These are phyloP conservation scores for Lasiurus cinereus DNA, from an alignment of 2,113 vertebrate species.

Conservation along the genomic window DNA sequence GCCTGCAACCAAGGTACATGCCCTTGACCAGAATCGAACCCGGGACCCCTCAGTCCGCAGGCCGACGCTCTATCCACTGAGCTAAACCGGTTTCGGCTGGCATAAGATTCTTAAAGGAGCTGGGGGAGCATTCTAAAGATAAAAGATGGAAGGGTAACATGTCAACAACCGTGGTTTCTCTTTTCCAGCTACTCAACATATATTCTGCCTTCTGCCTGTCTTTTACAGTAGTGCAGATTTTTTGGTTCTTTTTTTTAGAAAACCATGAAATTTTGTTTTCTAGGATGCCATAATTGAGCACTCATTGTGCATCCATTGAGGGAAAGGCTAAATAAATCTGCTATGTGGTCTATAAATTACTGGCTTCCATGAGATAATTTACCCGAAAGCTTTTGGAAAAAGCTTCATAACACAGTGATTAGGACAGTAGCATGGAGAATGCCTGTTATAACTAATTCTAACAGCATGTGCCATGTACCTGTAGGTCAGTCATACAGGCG, in stretches of 20 bases:
- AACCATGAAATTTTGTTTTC: neutral
- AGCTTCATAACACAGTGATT: neutral
- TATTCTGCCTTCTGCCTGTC: neutral
- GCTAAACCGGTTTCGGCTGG: no score
- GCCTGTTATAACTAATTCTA: neutral
- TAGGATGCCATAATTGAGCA: neutral
- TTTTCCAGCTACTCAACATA: neutral
- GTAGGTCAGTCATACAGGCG: neutral
- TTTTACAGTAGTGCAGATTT: neutral
- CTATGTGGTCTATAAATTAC: neutral
- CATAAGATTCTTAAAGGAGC: neutral
- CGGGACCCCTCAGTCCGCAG: no score
- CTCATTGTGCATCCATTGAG: neutral
- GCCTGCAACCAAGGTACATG: no score
- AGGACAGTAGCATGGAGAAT: neutral
- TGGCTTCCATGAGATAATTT: constrained; percentile 16
- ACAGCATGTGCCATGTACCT: neutral
- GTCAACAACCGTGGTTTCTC: neutral
- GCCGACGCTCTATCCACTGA: no score
- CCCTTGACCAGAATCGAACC: no score
- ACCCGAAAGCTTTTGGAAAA: constrained; percentile 47
- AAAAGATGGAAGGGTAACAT: neutral
- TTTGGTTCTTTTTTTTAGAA: neutral
- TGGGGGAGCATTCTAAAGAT: neutral
- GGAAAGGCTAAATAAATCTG: constrained; percentile 39